phyloP scores from a whole-genome alignment of 2,888 invertebrate genomes.

The Caenorhabditis afra region DNA sequence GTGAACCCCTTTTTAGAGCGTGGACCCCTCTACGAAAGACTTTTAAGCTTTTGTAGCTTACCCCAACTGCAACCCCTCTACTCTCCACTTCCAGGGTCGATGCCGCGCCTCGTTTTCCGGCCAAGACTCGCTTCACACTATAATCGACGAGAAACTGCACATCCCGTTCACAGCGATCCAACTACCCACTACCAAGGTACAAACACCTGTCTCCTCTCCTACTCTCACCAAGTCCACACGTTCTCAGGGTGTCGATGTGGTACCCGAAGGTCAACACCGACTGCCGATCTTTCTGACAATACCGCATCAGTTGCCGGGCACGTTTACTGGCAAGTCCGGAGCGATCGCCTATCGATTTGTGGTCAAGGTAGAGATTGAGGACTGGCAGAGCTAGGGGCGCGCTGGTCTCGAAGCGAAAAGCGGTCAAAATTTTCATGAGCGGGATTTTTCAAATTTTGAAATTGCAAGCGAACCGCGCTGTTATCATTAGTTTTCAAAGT shows the following conservation, averaged over 20 bases:
- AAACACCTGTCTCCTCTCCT: too few relatives aligned
- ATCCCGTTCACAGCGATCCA: slow-evolving; percentile 58
- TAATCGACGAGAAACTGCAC: slow-evolving; percentile 54
- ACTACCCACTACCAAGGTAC: slow-evolving; percentile 58
- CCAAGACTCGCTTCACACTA: slow-evolving; percentile 61
- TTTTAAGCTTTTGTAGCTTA: too few relatives aligned
- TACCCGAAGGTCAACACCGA: slow-evolving; percentile 61
- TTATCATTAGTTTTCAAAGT: too few relatives aligned
- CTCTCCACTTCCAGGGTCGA: slow-evolving; percentile 44
- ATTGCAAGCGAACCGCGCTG: too few relatives aligned
- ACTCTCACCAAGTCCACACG: not conserved
- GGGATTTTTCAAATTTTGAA: too few relatives aligned
- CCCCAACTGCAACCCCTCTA: not conserved
- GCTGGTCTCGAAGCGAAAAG: too few relatives aligned
- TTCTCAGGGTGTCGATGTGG: slow-evolving; percentile 54
- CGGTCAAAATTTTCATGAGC: too few relatives aligned
- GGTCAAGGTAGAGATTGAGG: slow-evolving; percentile 62
- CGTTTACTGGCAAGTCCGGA: slow-evolving; percentile 63
- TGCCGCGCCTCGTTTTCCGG: slow-evolving; percentile 63
- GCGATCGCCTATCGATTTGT: slow-evolving; percentile 65
- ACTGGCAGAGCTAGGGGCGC: too few relatives aligned
- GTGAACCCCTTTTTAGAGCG: too few relatives aligned
- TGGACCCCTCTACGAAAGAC: too few relatives aligned
- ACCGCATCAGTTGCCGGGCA: slow-evolving; percentile 64
- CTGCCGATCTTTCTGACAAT: slow-evolving; percentile 59